Evolutionary conservation across 92 coral and sea anemone species (phyloP).

Genomic region (Epizoanthus scotinus): DNA sequence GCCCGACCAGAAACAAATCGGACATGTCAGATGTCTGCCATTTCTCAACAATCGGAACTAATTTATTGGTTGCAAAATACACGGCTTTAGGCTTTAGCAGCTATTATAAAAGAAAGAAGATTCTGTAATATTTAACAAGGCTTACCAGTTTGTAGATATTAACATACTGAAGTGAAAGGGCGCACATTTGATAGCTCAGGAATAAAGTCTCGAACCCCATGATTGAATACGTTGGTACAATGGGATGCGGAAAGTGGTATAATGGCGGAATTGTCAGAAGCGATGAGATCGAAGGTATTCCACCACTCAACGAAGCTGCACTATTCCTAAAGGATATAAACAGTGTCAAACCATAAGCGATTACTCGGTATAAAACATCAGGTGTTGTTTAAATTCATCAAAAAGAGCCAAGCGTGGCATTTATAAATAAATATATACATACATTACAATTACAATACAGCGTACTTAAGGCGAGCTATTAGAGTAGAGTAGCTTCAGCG

Average conservation of each 20-base stretch:
- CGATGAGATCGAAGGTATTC: constrained; percentile 75
- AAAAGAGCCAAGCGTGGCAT: not conserved
- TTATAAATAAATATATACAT: not conserved
- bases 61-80: no score
- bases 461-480: no score
- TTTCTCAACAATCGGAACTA: no score
- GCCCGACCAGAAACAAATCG: no score
- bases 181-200: constrained; percentile 74
- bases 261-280: constrained; percentile 75
- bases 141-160: constrained; percentile 96
- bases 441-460: no score
- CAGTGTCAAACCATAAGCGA: not conserved
- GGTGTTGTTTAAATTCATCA: constrained; percentile 4
- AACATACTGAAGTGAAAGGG: constrained; percentile 82
- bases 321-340: constrained; percentile 65
- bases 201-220: constrained; percentile 90
- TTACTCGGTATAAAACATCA: not conserved
- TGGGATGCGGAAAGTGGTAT: constrained; percentile 83
- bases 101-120: not conserved
- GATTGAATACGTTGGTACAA: constrained; percentile 75
- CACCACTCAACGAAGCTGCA: constrained; percentile 59
- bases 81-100: not conserved
- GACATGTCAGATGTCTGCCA: no score
- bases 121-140: not conserved
- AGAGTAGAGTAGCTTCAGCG: not conserved